A percentile compares a stretch with the other conserved stretches of the same genome.
Conservation (phyloP, 2,797 vertebrate species). For the Bovichtus diacanthus region DNA sequence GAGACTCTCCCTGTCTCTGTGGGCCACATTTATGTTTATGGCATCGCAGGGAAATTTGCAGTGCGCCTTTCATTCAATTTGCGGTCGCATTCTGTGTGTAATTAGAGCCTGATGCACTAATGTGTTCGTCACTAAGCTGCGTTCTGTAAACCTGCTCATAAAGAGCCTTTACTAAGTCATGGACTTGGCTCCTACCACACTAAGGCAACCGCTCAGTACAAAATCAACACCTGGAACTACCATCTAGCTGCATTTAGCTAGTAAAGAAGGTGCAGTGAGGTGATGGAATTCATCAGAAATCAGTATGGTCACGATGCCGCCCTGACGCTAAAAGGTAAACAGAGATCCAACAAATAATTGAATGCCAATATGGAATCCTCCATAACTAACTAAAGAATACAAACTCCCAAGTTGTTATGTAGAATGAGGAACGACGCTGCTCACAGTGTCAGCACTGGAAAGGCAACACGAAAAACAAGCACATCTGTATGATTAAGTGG, state of each 20-base stretch:
- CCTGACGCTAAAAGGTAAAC: neutral
- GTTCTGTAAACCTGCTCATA: no score
- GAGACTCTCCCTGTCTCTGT: slow-evolving; percentile 38
- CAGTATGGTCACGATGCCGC: neutral
- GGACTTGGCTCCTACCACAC: no score
- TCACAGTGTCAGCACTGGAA: neutral
- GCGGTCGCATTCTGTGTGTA: slow-evolving; percentile 15
- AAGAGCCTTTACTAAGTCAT: no score
- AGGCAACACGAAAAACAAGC: slow-evolving; percentile 21
- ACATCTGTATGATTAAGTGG: slow-evolving; percentile 51
- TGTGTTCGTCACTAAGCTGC: no score
- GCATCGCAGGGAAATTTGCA: slow-evolving; percentile 8
- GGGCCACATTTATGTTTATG: slow-evolving; percentile 35
- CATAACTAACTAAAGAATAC: neutral
- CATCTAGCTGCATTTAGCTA: no score
- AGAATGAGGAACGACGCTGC: slow-evolving; percentile 12
- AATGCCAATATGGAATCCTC: neutral
- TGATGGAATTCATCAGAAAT: neutral
- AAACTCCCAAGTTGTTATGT: slow-evolving; percentile 23
- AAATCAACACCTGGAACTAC: no score
- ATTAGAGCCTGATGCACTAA: slow-evolving; percentile 12
- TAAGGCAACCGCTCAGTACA: no score
- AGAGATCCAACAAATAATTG: neutral
- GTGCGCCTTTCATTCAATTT: slow-evolving; percentile 38
- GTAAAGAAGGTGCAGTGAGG: no score